Evolutionary conservation across 2,113 vertebrate species (phyloP).

Genomic region (Ahaetulla prasina): DNA sequence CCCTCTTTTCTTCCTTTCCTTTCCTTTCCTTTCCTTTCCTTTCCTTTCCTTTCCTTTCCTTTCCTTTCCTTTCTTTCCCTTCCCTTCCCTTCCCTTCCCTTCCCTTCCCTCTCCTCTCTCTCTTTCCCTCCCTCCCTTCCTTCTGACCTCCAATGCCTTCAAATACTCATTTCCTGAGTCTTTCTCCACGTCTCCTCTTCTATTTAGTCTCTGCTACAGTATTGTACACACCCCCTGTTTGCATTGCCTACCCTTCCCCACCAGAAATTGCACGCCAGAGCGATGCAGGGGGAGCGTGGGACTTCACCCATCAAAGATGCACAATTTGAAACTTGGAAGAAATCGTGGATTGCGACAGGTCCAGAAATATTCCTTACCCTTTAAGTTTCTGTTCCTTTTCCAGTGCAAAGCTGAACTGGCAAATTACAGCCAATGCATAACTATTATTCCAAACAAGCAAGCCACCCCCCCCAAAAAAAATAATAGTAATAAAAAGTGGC

Average conservation of each 20-base stretch:
- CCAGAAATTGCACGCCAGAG: slow-evolving; percentile 22
- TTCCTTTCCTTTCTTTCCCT: too few species aligned
- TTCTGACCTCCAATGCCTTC: background rate
- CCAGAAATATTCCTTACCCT: background rate
- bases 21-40: background rate
- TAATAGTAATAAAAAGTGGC: too few species aligned
- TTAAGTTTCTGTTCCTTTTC: background rate
- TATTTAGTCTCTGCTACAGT: too few species aligned
- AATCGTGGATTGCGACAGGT: background rate
- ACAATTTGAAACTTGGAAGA: background rate
- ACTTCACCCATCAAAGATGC: background rate
- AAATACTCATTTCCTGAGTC: background rate
- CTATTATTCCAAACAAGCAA: background rate
- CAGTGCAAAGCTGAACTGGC: background rate
- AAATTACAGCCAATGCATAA: background rate
- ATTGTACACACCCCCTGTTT: slow-evolving; percentile 48
- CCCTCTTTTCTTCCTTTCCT: accelerated
- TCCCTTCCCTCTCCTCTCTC: accelerated
- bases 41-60: too few species aligned
- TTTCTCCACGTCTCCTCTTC: background rate
- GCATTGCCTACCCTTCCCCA: slow-evolving; percentile 24
- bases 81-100: background rate
- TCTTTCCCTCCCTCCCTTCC: accelerated
- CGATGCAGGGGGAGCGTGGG: background rate
- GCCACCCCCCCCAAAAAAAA: background rate